Base-by-base conservation (phyloP, 2,797 vertebrate species). In the Falco concolor region DNA sequence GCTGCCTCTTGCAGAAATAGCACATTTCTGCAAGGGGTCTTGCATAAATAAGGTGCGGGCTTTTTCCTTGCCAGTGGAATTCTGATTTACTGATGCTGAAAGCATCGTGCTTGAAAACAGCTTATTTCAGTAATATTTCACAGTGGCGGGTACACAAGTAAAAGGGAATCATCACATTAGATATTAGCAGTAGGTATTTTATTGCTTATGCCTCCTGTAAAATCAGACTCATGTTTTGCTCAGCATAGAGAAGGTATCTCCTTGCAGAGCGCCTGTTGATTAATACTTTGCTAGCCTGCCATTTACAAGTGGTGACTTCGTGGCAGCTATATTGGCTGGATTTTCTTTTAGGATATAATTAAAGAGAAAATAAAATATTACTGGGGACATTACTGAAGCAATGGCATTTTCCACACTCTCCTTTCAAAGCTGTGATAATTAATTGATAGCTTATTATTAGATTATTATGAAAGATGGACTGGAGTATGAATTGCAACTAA, bases 41-140 rank as follows among this genome's bases (percentile, higher is more conserved):
- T 89, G 86, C 70, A 77, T 91, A 91, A 95, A 89, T 64, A 87
- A 75, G 36, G 18, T 59, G 32, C 52, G 2, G 0, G 2, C 59
- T 86, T 80, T 68, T 77, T 42, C 61, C 56, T 89, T 68, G 64
- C 77, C 63, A 44, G 38, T 44, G 57, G 82, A 92, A 87, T 65
- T 68, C 84, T 84, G 86, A 89, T 95, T 92, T 95, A 90, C 54
- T 67, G 87, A 87, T 85, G 77, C 81, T 83, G 74, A 91, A 87
- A 87, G 56, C 91, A 90, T 77, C 67, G 47, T 53, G 67, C 84
- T 91, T 84, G 69, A 84, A 94, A 95, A 79, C 23, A 76, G 61
- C 65, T 90, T 87, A 91, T 96, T 96, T 92, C 82, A 57, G 82
- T 95, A 87, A 88, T 97, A 97, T 95, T 94, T 95, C 94, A 96